Percentiles rank a stretch among this genome's conserved stretches.
phyloP scores from a whole-genome alignment of 1,140 invertebrate species.

The Armadillidium nasatum region DNA sequence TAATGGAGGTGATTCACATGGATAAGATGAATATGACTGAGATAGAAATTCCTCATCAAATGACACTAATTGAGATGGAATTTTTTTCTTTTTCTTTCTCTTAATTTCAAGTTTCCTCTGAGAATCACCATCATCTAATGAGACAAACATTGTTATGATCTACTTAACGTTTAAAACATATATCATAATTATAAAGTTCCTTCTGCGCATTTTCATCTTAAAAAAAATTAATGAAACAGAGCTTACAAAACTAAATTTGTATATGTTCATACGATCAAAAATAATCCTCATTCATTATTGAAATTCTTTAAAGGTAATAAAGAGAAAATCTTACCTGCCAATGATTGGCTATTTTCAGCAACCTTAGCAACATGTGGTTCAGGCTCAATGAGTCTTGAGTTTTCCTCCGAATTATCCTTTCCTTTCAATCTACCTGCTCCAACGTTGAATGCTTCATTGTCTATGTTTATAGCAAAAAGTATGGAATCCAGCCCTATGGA shows the following conservation, averaged over 20 bases:
- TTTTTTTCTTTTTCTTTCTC: slow-evolving; percentile 25
- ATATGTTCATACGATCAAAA: too few species aligned
- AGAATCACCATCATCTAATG: neutral
- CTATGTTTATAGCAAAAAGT: slow-evolving; percentile 83
- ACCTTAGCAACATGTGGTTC: slow-evolving; percentile 48
- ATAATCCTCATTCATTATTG: too few species aligned
- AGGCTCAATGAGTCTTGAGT: slow-evolving; percentile 46
- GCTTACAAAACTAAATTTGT: too few species aligned
- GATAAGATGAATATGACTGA: neutral
- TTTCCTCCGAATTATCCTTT: slow-evolving; percentile 12
- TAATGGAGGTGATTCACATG: neutral
- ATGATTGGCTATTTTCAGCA: neutral
- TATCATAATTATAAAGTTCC: too few species aligned
- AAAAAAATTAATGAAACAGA: too few species aligned
- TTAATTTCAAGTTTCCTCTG: slow-evolving; percentile 16
- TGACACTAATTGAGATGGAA: slow-evolving; percentile 26
- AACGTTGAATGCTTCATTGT: slow-evolving; percentile 73
- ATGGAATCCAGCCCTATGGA: slow-evolving; percentile 71
- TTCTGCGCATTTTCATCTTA: too few species aligned
- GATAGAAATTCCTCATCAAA: slow-evolving; percentile 30
- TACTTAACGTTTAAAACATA: too few species aligned
- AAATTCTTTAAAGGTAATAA: too few species aligned
- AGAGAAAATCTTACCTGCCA: too few species aligned
- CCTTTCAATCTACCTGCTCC: slow-evolving; percentile 14
- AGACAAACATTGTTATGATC: too few species aligned